Evolutionary conservation across 2,797 vertebrate genomes (phyloP), one percentile per base, ranked within the genome.

Genomic region (Poeciliopsis gracilis): DNA sequence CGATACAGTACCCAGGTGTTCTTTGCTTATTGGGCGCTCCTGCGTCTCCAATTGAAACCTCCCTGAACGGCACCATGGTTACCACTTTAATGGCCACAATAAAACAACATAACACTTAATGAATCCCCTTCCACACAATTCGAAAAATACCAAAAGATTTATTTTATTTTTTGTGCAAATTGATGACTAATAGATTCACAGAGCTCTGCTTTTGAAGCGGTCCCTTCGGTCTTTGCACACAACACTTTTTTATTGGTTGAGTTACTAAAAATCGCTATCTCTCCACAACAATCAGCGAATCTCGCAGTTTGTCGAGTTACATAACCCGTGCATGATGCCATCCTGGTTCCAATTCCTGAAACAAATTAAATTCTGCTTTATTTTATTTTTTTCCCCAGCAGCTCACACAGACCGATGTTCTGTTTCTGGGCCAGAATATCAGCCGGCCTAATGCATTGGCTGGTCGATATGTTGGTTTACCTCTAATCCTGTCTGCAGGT

Each of bases 1-100:
- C 80, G 87, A 84, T 82, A 85, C 86, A 87, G 80, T 76, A 77
- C 89, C 90, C 95, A 95, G 94, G 93, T 95, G 93, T 89, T 92
- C 46, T 45, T 67, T 49, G 57, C 61, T 74, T 67, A 66, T 63
- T 51, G 46, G 38, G 43, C 63, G 33, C 53, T 49, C 53, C 72
- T 75, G 38, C 38, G 9, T 45, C 43, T 70, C 25, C 25, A 70
- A 45, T 47, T 73, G 23, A 12, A 41, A 55, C 46, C 36, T 41
- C 20, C 23, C 33, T 41, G 63, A 41, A 4, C 67, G 28, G 12
- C 66, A 43, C 23, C 41, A 45, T 70, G 67, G 67, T n/a, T 25
- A n/a, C 23, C 25, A 69, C 41, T n/a, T 69, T n/a, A n/a, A 43
- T 69, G 38, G 25, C 38, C 38, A 28, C 41, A n/a, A 2, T 70